Conservation (phyloP, 2,797 vertebrate species). For the Sebastes kiyomatsui region DNA sequence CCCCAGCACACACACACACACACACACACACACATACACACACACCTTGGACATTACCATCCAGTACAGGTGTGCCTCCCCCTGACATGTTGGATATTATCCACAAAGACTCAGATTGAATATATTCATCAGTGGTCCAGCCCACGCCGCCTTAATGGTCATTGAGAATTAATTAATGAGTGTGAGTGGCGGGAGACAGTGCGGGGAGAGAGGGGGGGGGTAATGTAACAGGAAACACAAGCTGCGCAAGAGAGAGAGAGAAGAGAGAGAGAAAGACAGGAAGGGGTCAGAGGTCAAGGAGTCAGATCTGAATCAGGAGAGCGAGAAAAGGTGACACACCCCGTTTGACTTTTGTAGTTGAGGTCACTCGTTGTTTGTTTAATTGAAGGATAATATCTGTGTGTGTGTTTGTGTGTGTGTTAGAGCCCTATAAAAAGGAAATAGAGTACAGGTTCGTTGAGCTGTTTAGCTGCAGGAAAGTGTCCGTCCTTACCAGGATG, state of each 20-base stretch:
- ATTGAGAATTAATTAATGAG: constrained; percentile 94
- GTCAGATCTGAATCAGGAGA: neutral
- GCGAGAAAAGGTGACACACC: neutral
- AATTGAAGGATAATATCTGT: neutral
- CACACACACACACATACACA: constrained; percentile 41
- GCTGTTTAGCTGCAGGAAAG: too few relatives aligned
- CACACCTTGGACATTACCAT: neutral
- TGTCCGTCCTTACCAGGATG: too few relatives aligned
- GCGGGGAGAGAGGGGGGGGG: neutral
- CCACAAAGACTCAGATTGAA: constrained; percentile 86
- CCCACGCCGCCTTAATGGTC: constrained; percentile 89
- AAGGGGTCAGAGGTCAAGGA: neutral
- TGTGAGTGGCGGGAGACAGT: constrained; percentile 68
- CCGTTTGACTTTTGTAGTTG: neutral
- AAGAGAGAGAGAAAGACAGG: neutral
- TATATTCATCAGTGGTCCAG: constrained; percentile 87
- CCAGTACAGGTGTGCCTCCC: constrained; percentile 70
- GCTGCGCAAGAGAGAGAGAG: neutral
- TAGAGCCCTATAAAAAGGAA: too few relatives aligned
- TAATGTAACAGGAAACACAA: neutral
- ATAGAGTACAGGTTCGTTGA: too few relatives aligned
- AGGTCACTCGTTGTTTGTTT: neutral
- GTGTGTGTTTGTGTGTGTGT: neutral
- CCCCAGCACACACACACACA: neutral
- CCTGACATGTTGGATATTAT: constrained; percentile 71